Conservation (phyloP, 2,888 invertebrate species). For the Encarsia formosa region DNA sequence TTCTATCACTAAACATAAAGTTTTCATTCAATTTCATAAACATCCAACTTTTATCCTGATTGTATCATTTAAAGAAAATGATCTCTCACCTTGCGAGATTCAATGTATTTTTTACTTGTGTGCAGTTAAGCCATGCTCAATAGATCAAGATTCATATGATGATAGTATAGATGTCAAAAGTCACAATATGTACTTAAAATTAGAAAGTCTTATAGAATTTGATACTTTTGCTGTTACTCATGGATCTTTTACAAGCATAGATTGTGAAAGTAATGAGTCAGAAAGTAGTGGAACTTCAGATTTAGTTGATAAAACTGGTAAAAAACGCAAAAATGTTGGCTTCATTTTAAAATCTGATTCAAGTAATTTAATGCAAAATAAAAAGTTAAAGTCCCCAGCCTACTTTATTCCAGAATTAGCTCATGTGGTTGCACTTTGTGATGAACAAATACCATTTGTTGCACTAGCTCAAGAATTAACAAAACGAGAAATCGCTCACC, state of each 20-base stretch:
- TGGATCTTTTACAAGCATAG: slow-evolving; percentile 88
- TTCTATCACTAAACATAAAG: slow-evolving; percentile 72
- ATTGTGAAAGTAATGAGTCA: slow-evolving; percentile 55
- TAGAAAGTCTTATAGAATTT: slow-evolving; percentile 80
- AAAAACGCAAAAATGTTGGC: slow-evolving; percentile 45
- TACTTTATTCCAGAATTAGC: slow-evolving; percentile 93
- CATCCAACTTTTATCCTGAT: slow-evolving; percentile 87
- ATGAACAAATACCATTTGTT: slow-evolving; percentile 90
- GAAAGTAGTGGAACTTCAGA: slow-evolving; percentile 36
- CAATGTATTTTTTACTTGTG: slow-evolving; percentile 73
- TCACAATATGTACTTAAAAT: slow-evolving; percentile 68
- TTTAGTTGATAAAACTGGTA: slow-evolving; percentile 39
- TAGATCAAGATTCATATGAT: slow-evolving; percentile 60
- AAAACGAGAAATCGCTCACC: slow-evolving; percentile 79
- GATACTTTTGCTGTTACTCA: slow-evolving; percentile 91
- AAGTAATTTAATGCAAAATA: slow-evolving; percentile 41
- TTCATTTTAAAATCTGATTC: slow-evolving; percentile 39
- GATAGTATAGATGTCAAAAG: slow-evolving; percentile 62
- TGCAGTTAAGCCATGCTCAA: slow-evolving; percentile 64
- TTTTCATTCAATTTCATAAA: slow-evolving; percentile 78
- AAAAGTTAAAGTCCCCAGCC: slow-evolving; percentile 72
- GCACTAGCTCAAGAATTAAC: slow-evolving; percentile 82
- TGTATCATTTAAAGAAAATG: slow-evolving; percentile 82
- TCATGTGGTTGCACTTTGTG: slow-evolving; percentile 93
- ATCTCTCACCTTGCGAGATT: slow-evolving; percentile 67